Evolutionary conservation across 2,888 invertebrate genomes (phyloP).

Genomic region (Salticus scenicus): DNA sequence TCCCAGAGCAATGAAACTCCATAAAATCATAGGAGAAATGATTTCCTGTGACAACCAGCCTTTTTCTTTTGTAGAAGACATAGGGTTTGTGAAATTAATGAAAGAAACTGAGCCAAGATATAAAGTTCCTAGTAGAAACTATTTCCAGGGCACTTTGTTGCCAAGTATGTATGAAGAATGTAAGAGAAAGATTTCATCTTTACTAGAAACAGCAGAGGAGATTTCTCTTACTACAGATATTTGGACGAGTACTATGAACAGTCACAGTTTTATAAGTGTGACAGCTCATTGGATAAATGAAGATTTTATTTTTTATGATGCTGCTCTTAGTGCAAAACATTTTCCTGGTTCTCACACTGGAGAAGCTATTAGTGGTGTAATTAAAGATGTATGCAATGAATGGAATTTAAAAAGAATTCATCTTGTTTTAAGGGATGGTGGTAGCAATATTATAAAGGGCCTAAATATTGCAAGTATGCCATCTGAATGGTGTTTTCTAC

Average conservation of each 20-base stretch:
- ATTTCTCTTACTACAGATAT: conserved; percentile 2
- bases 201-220: neutral
- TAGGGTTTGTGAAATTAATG: neutral
- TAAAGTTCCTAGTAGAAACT: neutral
- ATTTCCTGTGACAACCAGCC: neutral
- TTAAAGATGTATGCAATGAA: neutral
- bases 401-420: neutral
- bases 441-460: neutral
- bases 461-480: neutral
- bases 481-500: conserved; percentile 12
- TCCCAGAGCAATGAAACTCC: neutral
- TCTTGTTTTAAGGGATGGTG: neutral
- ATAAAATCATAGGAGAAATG: neutral
- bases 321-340: neutral
- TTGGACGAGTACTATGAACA: neutral
- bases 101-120: neutral
- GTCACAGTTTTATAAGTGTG: neutral
- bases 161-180: conserved; percentile 6
- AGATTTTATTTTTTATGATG: neutral
- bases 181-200: neutral
- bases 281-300: neutral
- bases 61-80: neutral
- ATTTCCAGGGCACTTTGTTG: neutral
- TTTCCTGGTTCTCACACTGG: neutral
- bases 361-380: neutral